Conservation (phyloP, 1,140 invertebrate species). For the Aphidius gifuensis region DNA sequence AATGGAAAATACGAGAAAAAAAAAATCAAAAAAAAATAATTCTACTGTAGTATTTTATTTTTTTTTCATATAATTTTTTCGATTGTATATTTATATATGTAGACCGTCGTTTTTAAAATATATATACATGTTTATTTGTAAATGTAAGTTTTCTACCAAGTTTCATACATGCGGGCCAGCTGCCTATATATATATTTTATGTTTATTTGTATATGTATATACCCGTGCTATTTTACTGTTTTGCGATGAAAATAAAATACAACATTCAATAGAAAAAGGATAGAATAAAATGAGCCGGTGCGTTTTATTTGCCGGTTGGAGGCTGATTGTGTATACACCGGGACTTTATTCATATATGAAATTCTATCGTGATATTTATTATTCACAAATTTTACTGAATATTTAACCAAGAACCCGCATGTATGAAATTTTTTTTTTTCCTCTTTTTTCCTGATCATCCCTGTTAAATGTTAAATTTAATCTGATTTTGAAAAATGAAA, state of each 20-base stretch:
- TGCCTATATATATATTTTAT: constrained; percentile 23
- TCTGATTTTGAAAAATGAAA: too few species aligned
- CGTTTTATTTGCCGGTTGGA: constrained; percentile 14
- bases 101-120: too few species aligned
- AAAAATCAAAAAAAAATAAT: too few species aligned
- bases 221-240: too few species aligned
- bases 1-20: too few species aligned
- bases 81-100: too few species aligned
- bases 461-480: too few species aligned
- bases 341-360: background rate
- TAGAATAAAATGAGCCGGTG: constrained; percentile 1
- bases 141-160: background rate
- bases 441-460: too few species aligned
- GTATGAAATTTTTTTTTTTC: background rate
- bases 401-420: constrained; percentile 18
- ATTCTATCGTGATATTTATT: constrained; percentile 12
- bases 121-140: too few species aligned
- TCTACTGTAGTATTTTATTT: too few species aligned
- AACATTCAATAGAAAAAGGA: background rate
- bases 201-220: too few species aligned
- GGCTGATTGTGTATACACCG: constrained; percentile 21
- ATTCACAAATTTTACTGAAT: constrained; percentile 13
- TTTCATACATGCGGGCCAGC: constrained; percentile 44
- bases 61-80: too few species aligned
- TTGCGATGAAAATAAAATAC: background rate